Percentiles rank a stretch among this genome's conserved stretches.
Evolutionary conservation across 64 coral and sea anemone species (phyloP).

Genomic region (Stichodactyla helianthus): DNA sequence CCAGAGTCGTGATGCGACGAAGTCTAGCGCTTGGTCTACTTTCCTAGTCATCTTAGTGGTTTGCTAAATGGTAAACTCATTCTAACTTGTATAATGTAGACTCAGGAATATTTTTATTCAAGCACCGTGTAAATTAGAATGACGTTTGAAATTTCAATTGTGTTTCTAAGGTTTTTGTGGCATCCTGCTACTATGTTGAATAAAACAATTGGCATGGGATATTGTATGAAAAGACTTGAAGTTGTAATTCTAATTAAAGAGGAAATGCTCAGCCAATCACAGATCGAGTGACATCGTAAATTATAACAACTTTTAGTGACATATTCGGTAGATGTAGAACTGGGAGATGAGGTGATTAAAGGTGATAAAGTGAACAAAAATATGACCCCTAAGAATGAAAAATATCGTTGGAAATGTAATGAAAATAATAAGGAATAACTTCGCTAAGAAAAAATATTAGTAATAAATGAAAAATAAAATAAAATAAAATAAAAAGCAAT

Average conservation of each 20-base stretch:
- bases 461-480: too few species aligned
- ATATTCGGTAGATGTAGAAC: background rate
- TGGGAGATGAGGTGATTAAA: background rate
- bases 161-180: background rate
- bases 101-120: background rate
- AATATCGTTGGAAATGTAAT: background rate
- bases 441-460: background rate
- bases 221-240: background rate
- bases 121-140: background rate
- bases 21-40: conserved; percentile 29
- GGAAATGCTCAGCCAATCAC: background rate
- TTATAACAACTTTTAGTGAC: background rate
- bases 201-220: background rate
- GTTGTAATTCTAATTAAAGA: background rate
- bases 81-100: background rate
- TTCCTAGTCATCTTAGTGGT: conserved; percentile 9
- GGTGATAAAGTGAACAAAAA: too few species aligned
- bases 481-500: background rate
- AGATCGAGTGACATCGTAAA: background rate
- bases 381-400: too few species aligned
- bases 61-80: background rate
- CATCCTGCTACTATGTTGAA: background rate
- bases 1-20: conserved; percentile 15
- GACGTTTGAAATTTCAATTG: background rate
- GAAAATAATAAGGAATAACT: background rate